phyloP scores from a whole-genome alignment of 35 echinoderm and acorn worm species.

The Ophioderma brevispina region DNA sequence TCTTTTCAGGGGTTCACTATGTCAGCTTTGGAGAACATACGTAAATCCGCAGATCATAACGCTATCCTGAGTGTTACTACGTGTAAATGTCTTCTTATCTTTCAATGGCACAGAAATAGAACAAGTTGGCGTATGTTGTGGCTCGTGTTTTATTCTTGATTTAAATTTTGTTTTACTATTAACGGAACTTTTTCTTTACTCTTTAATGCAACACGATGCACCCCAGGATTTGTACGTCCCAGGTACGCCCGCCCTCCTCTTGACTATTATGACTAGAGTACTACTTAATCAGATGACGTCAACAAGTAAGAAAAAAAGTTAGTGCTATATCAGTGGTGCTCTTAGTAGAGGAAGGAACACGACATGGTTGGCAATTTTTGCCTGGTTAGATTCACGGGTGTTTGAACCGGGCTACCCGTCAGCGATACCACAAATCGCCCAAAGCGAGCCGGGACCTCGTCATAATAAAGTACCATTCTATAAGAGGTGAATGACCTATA shows the following conservation, averaged over 20 bases:
- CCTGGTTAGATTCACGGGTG: not conserved
- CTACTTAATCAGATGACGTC: not conserved
- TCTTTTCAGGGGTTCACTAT: not conserved
- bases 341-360: not conserved
- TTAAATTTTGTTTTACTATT: not conserved
- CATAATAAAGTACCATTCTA: not conserved
- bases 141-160: not conserved
- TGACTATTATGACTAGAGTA: not conserved
- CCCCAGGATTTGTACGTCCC: not conserved
- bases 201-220: not conserved
- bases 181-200: not conserved
- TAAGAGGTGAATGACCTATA: not conserved
- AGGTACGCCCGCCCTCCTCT: not conserved
- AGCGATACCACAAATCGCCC: conserved; percentile 8
- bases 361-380: not conserved
- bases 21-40: not conserved
- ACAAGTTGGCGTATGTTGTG: not conserved
- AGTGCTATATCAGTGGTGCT: not conserved
- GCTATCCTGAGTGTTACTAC: not conserved
- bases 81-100: conserved; percentile 14
- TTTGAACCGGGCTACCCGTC: not conserved
- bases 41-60: conserved; percentile 4
- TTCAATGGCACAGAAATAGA: not conserved
- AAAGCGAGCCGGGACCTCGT: not conserved
- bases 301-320: not conserved